Evolutionary conservation across 2,888 invertebrate genomes (phyloP).

Genomic region (Adelognathus sp.): DNA sequence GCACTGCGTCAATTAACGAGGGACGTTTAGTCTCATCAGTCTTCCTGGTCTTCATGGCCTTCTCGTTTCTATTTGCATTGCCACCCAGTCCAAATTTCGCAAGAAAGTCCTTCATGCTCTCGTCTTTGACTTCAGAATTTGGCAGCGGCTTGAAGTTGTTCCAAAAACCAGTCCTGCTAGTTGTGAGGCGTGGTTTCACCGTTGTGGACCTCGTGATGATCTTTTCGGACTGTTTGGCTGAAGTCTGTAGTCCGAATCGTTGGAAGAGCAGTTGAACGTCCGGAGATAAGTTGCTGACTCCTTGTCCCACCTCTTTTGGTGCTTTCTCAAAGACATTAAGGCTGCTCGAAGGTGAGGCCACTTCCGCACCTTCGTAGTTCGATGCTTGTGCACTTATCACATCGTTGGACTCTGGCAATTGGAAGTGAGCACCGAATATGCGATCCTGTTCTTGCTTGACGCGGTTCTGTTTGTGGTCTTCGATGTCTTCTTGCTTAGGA

Average conservation of each 20-base stretch:
- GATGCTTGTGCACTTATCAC: slow-evolving; percentile 42
- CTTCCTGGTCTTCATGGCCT: slow-evolving; percentile 68
- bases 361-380: slow-evolving; percentile 52
- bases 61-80: slow-evolving; percentile 67
- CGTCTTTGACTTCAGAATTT: slow-evolving; percentile 72
- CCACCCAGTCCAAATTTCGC: slow-evolving; percentile 80
- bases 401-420: slow-evolving; percentile 62
- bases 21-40: slow-evolving; percentile 33
- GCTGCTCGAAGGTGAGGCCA: slow-evolving; percentile 6
- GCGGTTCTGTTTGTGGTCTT: slow-evolving; percentile 55
- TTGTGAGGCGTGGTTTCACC: slow-evolving; percentile 62
- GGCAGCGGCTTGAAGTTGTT: slow-evolving; percentile 81
- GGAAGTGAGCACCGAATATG: slow-evolving; percentile 57
- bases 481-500: slow-evolving; percentile 62
- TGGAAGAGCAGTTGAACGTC: slow-evolving; percentile 76
- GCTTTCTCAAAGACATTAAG: slow-evolving; percentile 71
- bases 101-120: slow-evolving; percentile 81
- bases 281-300: slow-evolving; percentile 75
- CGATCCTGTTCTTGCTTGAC: slow-evolving; percentile 27
- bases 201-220: slow-evolving; percentile 56
- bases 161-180: slow-evolving; percentile 73
- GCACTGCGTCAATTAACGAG: slow-evolving; percentile 74
- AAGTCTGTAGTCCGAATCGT: slow-evolving; percentile 74
- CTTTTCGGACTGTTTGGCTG: slow-evolving; percentile 34
- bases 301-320: slow-evolving; percentile 67